Conservation (phyloP, 2,797 vertebrate species). For the Tolypeutes matacus region DNA sequence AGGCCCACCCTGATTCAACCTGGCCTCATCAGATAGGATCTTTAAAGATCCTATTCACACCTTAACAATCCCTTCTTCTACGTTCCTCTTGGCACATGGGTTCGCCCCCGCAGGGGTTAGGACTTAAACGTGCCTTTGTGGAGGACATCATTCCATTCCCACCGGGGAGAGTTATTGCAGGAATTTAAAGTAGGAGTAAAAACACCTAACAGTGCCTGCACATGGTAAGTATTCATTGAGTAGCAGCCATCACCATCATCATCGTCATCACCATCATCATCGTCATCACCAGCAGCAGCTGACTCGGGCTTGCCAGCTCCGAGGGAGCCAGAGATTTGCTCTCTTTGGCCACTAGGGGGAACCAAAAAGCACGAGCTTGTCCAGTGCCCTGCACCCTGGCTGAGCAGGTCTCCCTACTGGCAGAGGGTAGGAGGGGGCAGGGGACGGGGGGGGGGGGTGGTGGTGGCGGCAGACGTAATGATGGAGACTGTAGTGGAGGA, state of each 20-base stretch:
- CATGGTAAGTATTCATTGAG: rapidly evolving
- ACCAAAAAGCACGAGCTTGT: background rate
- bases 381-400: rapidly evolving
- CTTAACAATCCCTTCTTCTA: no score
- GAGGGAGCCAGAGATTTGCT: background rate
- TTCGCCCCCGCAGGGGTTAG: no score
- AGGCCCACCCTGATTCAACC: no score
- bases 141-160: background rate
- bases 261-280: no score
- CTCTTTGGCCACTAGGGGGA: slow-evolving; percentile 58
- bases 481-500: no score
- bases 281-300: background rate
- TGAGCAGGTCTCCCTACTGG: background rate
- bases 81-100: no score
- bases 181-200: background rate
- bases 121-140: no score
- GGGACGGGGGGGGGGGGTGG: background rate
- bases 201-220: background rate
- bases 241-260: no score
- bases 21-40: no score
- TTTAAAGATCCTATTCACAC: background rate
- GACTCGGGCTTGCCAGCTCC: background rate
- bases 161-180: background rate
- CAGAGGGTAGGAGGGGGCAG: no score
- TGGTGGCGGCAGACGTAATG: no score